Conservation (phyloP, 2,113 vertebrate species). For the Asarcornis scutulata region DNA sequence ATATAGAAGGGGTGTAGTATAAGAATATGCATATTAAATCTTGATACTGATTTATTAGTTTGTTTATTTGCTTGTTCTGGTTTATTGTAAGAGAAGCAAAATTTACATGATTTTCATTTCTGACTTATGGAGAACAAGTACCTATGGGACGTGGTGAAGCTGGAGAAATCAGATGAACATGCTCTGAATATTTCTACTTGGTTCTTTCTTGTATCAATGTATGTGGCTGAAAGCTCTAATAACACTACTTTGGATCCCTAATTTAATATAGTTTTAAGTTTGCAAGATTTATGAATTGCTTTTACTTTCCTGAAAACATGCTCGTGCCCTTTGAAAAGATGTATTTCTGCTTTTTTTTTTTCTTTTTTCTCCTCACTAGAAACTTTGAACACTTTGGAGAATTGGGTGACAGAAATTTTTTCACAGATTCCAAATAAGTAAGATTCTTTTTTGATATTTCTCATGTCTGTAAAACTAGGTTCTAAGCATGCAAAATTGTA, state of each 20-base stretch:
- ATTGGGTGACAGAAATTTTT: constrained; percentile 86
- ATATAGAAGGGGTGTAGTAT: background rate
- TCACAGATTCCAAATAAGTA: constrained; percentile 85
- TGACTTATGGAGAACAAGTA: background rate
- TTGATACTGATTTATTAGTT: background rate
- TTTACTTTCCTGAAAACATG: background rate
- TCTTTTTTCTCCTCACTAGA: constrained; percentile 62
- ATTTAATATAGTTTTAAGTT: background rate
- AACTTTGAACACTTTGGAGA: constrained; percentile 83
- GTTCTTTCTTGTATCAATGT: background rate
- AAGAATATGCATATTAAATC: background rate
- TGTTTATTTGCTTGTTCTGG: background rate
- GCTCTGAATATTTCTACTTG: background rate
- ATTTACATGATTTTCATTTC: background rate
- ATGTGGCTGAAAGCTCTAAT: background rate
- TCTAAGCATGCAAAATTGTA: background rate
- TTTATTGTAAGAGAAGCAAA: background rate
- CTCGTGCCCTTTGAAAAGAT: background rate
- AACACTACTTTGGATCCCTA: background rate
- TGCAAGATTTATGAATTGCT: background rate
- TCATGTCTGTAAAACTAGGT: background rate
- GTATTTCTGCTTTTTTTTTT: background rate
- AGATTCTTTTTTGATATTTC: constrained; percentile 28
- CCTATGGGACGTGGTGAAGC: background rate
- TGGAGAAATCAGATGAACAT: background rate